Evolutionary conservation across 1,140 invertebrate species (phyloP).

Genomic region (Nylanderia fulva): DNA sequence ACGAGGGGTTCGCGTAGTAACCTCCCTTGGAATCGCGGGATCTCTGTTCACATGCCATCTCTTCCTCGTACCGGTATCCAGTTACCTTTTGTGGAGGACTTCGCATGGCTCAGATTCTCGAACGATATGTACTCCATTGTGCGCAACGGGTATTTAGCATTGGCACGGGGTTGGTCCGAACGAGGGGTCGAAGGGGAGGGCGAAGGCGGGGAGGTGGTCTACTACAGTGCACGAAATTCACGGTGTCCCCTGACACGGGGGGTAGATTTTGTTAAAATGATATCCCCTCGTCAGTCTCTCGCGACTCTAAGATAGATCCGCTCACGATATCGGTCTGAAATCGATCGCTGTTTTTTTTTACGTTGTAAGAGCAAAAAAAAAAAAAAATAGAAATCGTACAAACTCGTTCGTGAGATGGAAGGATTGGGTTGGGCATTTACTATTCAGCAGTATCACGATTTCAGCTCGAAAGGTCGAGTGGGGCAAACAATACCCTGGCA

Average conservation of each 20-base stretch:
- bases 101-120: slow-evolving; percentile 83
- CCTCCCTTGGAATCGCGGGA: slow-evolving; percentile 74
- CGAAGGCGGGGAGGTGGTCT: slow-evolving; percentile 26
- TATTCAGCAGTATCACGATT: not conserved
- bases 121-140: slow-evolving; percentile 83
- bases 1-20: slow-evolving; percentile 54
- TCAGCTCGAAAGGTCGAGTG: slow-evolving; percentile 1
- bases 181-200: slow-evolving; percentile 19
- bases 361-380: not conserved
- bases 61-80: slow-evolving; percentile 80
- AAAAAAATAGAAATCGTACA: slow-evolving; percentile 10
- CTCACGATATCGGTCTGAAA: slow-evolving; percentile 72
- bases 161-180: slow-evolving; percentile 77
- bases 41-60: slow-evolving; percentile 82
- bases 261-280: slow-evolving; percentile 84
- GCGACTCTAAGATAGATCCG: slow-evolving; percentile 60
- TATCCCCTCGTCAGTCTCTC: slow-evolving; percentile 76
- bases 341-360: slow-evolving; percentile 67
- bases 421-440: slow-evolving; percentile 1
- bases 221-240: slow-evolving; percentile 64
- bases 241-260: slow-evolving; percentile 79
- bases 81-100: slow-evolving; percentile 83
- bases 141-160: slow-evolving; percentile 82
- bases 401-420: not conserved
- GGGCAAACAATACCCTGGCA: not conserved